Evolutionary conservation across 2,113 vertebrate genomes (phyloP), one percentile per base, ranked within the genome.

Genomic region (Arothron firmamentum): DNA sequence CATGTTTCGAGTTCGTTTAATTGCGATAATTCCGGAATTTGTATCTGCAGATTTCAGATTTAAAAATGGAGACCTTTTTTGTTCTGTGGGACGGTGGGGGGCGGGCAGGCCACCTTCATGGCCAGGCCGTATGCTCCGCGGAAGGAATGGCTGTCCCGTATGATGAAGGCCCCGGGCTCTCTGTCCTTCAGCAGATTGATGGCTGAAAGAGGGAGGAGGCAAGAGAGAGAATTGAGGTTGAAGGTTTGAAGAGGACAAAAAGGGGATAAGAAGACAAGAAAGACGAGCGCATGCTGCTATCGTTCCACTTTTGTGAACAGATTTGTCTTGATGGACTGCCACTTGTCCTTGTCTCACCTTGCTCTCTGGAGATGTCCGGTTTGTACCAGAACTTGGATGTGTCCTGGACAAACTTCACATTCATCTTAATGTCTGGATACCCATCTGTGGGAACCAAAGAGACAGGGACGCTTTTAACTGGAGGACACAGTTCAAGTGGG

Each of bases 351-450:
- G 7, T 3, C 88, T 66, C 63, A 99, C 96, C 96, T 89, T 99
- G 95, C 74, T 99, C 96, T 77, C 96, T 90, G 77, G 96, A 94
- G 83, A 99, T 99, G 54, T 98, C 96, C 0, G 96, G 94, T 63
- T 99, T 99, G 89, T 99, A 99, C 96, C 96, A 99, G 87, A 90
- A 99, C 86, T 94, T 98, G 58, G 96, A 97, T 7, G 96, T 99
- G 82, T 99, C 96, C 89, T 99, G 96, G 38, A 99, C 96, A 90
- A 99, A 99, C 82, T 98, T 99, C 59, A 99, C 93, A 1, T 94
- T 96, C 62, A 97, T 94, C 84, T 93, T 93, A 1, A 95, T 96
- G 86, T 99, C 96, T 0, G 96, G 96, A 76, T 94, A 96, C 53
- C 92, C 90, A 55, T 99, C 96, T 94, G 85, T 58, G 67, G 53